These are phyloP conservation scores for Neodiprion lecontei DNA, from an alignment of 1,140 invertebrate species.

Conservation along the genomic window DNA sequence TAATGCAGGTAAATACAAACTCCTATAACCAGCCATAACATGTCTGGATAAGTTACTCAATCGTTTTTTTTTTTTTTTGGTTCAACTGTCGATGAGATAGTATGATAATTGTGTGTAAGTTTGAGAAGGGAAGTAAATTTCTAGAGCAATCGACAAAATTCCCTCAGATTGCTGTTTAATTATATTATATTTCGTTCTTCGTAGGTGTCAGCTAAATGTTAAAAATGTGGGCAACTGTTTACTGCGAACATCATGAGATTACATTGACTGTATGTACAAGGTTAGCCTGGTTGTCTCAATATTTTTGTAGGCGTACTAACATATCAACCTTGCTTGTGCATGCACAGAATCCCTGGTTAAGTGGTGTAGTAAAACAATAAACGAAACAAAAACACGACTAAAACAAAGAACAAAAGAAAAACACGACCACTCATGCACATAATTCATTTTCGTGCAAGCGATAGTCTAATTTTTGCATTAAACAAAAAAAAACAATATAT, in stretches of 20 bases:
- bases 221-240: neutral
- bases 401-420: neutral
- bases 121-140: constrained; percentile 1
- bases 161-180: neutral
- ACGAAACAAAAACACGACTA: neutral
- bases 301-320: neutral
- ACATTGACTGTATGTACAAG: neutral
- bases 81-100: too few species aligned
- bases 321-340: constrained; percentile 1
- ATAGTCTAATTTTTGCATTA: neutral
- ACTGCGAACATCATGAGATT: neutral
- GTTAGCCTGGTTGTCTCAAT: neutral
- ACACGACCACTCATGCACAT: neutral
- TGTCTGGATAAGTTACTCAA: too few species aligned
- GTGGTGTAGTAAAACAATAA: neutral
- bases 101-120: too few species aligned
- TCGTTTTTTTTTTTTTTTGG: too few species aligned
- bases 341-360: neutral
- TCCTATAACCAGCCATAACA: too few species aligned
- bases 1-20: too few species aligned
- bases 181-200: neutral
- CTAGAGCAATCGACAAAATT: neutral
- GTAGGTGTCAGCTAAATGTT: neutral
- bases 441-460: neutral
- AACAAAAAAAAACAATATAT: neutral